phyloP scores from a whole-genome alignment of 1,140 invertebrate species.

The Chlorops oryzae region DNA sequence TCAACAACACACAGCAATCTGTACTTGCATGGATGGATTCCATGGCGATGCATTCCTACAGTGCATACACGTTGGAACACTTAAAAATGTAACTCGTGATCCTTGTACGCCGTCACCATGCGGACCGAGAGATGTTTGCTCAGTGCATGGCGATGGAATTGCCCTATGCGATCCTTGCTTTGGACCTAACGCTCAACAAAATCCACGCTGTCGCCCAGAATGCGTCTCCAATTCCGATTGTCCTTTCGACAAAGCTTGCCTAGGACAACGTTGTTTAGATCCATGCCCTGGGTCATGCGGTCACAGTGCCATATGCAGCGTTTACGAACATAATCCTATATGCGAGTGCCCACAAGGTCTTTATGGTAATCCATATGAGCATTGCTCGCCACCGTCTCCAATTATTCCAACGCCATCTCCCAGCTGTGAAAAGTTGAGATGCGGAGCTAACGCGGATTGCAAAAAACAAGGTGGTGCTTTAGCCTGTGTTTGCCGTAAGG shows the following conservation, averaged over 20 bases:
- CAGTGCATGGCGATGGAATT: slow-evolving; percentile 61
- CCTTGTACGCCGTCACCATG: slow-evolving; percentile 73
- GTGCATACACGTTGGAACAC: slow-evolving; percentile 57
- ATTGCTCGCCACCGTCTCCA: slow-evolving; percentile 56
- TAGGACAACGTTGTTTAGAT: slow-evolving; percentile 68
- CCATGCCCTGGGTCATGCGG: slow-evolving; percentile 79
- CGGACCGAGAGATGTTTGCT: slow-evolving; percentile 61
- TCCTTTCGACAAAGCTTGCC: slow-evolving; percentile 68
- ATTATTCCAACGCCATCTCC: slow-evolving; percentile 51
- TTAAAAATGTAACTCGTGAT: slow-evolving; percentile 55
- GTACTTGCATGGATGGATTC: slow-evolving; percentile 66
- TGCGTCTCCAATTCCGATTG: slow-evolving; percentile 73
- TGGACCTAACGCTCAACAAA: slow-evolving; percentile 58
- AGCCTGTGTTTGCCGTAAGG: slow-evolving; percentile 59
- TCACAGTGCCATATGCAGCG: slow-evolving; percentile 65
- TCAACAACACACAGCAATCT: slow-evolving; percentile 68
- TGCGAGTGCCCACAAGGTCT: slow-evolving; percentile 67
- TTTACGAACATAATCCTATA: slow-evolving; percentile 68
- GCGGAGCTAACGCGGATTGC: slow-evolving; percentile 71
- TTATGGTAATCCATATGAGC: slow-evolving; percentile 75
- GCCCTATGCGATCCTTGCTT: slow-evolving; percentile 74
- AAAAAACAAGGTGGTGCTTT: slow-evolving; percentile 54
- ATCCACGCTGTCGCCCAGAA: slow-evolving; percentile 68
- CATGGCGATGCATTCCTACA: slow-evolving; percentile 74
- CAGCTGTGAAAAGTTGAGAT: slow-evolving; percentile 63